Percentiles rank a stretch among this genome's conserved stretches.
Evolutionary conservation across 1,140 invertebrate species (phyloP).

Genomic region (Mamestra configurata): DNA sequence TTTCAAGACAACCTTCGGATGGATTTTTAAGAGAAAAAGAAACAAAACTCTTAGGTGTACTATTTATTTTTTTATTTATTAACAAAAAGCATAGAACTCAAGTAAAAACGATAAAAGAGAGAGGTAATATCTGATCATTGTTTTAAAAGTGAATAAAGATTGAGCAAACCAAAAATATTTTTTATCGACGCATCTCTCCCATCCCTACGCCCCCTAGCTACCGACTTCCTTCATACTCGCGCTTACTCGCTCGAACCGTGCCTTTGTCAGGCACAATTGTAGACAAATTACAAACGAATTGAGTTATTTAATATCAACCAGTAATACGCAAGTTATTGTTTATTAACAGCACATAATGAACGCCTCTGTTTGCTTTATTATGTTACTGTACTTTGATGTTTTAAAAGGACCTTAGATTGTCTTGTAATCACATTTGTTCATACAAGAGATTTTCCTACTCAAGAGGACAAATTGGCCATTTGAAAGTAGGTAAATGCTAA

Average conservation of each 20-base stretch:
- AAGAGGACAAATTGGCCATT: no score
- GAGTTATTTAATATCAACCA: constrained; percentile 87
- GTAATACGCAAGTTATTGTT: constrained; percentile 81
- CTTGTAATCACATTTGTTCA: neutral
- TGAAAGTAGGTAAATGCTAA: neutral
- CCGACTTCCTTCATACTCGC: constrained; percentile 87
- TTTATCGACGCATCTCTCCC: constrained; percentile 55
- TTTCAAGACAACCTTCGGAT: no score
- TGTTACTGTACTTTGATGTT: constrained; percentile 36
- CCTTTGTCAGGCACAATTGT: constrained; percentile 88
- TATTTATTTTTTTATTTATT: no score
- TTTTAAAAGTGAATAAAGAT: no score
- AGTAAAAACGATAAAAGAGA: no score
- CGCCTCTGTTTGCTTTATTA: constrained; percentile 38
- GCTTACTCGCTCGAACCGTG: constrained; percentile 85
- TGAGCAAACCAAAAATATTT: no score
- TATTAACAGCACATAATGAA: constrained; percentile 63
- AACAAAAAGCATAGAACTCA: no score
- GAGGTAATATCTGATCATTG: neutral
- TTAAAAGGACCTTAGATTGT: constrained; percentile 5
- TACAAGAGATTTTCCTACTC: neutral
- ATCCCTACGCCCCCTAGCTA: constrained; percentile 76
- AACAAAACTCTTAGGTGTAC: no score
- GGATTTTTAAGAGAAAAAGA: no score
- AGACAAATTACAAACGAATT: constrained; percentile 88